These are phyloP conservation scores for Capitella teleta DNA, from an alignment of 1,140 invertebrate genomes.

Conservation along the genomic window DNA sequence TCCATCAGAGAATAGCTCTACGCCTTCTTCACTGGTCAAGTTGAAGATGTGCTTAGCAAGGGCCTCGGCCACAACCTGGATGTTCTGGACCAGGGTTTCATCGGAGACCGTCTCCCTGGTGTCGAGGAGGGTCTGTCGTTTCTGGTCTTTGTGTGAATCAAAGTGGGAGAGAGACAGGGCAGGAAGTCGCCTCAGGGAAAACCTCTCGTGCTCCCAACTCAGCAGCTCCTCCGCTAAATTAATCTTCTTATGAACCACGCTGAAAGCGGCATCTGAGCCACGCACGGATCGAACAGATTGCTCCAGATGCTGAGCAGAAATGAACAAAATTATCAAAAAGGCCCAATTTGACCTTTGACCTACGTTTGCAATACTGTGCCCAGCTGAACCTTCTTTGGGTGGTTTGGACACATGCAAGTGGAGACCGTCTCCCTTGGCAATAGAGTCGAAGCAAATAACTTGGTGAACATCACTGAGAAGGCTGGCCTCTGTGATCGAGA, in stretches of 20 bases:
- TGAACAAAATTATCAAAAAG: background rate
- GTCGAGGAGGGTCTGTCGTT: slow-evolving; percentile 41
- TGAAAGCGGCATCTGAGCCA: slow-evolving; percentile 42
- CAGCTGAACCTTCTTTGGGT: slow-evolving; percentile 71
- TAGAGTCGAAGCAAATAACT: slow-evolving; percentile 81
- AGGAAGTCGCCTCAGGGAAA: slow-evolving; percentile 77
- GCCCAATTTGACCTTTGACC: background rate
- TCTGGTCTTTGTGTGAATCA: slow-evolving; percentile 42
- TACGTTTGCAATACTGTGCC: slow-evolving; percentile 33
- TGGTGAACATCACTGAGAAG: slow-evolving; percentile 62
- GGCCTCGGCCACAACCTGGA: slow-evolving; percentile 66
- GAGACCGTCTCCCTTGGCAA: slow-evolving; percentile 55
- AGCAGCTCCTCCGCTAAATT: slow-evolving; percentile 86
- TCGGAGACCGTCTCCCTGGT: slow-evolving; percentile 49
- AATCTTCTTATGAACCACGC: slow-evolving; percentile 90
- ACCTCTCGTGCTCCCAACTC: slow-evolving; percentile 95
- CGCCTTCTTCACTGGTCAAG: slow-evolving; percentile 45
- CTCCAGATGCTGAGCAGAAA: background rate
- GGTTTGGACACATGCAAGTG: slow-evolving; percentile 93
- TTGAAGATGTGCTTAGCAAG: slow-evolving; percentile 78
- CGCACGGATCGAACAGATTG: slow-evolving; percentile 1
- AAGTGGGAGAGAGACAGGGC: slow-evolving; percentile 82
- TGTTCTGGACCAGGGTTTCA: slow-evolving; percentile 55
- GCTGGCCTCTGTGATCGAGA: slow-evolving; percentile 29
- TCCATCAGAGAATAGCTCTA: slow-evolving; percentile 53